Evolutionary conservation across 2,888 invertebrate genomes (phyloP).

Genomic region (Erebia ligea): DNA sequence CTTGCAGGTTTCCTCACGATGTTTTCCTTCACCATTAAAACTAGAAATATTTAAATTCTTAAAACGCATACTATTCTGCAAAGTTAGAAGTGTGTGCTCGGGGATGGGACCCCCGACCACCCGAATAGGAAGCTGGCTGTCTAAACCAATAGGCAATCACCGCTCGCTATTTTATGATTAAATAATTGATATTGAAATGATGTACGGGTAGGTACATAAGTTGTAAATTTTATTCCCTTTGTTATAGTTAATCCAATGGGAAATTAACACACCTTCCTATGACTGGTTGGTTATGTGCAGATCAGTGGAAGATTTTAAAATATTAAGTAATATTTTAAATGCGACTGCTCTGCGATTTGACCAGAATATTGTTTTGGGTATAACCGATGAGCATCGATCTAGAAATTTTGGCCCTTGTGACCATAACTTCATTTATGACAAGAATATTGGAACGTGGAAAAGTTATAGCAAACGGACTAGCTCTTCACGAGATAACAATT

Average conservation of each 20-base stretch:
- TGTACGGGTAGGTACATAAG: neutral
- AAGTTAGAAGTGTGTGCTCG: too few relatives aligned
- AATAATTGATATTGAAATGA: too few relatives aligned
- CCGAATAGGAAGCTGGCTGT: too few relatives aligned
- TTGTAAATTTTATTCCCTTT: conserved; percentile 2
- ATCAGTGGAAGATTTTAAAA: conserved; percentile 56
- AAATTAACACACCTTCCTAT: conserved; percentile 63
- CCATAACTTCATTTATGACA: conserved; percentile 59
- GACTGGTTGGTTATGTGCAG: conserved; percentile 67
- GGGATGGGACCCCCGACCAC: too few relatives aligned
- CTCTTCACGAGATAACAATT: neutral
- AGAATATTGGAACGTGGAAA: conserved; percentile 30
- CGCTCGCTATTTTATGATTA: neutral
- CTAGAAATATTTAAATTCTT: too few relatives aligned
- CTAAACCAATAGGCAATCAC: too few relatives aligned
- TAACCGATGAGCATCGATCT: conserved; percentile 44
- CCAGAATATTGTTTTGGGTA: conserved; percentile 65
- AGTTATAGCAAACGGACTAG: conserved; percentile 25
- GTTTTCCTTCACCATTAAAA: too few relatives aligned
- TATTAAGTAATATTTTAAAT: conserved; percentile 62
- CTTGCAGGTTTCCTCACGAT: too few relatives aligned
- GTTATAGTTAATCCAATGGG: conserved; percentile 60
- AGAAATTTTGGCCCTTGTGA: conserved; percentile 53
- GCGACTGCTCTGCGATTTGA: conserved; percentile 66
- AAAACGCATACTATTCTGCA: too few relatives aligned